Percentiles rank a stretch among this genome's conserved stretches.
These are phyloP conservation scores for Murina feae DNA, from an alignment of 2,113 vertebrate species.

Conservation along the genomic window DNA sequence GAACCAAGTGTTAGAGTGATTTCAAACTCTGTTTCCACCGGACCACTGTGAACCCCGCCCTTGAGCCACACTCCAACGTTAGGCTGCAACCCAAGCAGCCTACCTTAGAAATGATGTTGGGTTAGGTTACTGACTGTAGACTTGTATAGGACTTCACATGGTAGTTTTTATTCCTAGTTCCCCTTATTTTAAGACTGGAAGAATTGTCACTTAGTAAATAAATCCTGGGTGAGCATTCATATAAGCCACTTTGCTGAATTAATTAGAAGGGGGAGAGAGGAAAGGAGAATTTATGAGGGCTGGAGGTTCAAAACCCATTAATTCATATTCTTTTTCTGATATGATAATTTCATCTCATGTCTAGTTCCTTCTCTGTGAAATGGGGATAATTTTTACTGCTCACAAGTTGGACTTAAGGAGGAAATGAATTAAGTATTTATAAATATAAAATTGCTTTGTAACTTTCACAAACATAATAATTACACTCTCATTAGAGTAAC, in stretches of 20 bases:
- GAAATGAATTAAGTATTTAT: constrained; percentile 39
- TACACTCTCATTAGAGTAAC: background rate
- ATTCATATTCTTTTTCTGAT: constrained; percentile 14
- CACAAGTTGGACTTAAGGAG: background rate
- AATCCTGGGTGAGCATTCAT: background rate
- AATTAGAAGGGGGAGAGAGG: background rate
- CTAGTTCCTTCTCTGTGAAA: constrained; percentile 28
- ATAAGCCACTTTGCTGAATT: background rate
- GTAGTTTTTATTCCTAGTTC: background rate
- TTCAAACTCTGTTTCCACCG: background rate
- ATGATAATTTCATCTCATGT: background rate
- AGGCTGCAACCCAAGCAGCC: background rate
- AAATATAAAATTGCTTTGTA: constrained; percentile 50
- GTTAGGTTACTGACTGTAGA: background rate
- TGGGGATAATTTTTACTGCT: background rate
- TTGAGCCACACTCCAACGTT: background rate
- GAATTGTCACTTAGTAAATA: background rate
- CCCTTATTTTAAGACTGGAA: background rate
- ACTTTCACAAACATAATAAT: background rate
- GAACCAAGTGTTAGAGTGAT: background rate
- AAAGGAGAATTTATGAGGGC: background rate
- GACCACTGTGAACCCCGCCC: background rate
- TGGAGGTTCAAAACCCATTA: background rate
- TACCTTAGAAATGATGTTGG: background rate
- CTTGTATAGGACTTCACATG: background rate